Base-by-base conservation (phyloP, 2,797 vertebrate genomes). In the Myoxocephalus aenaeus region DNA sequence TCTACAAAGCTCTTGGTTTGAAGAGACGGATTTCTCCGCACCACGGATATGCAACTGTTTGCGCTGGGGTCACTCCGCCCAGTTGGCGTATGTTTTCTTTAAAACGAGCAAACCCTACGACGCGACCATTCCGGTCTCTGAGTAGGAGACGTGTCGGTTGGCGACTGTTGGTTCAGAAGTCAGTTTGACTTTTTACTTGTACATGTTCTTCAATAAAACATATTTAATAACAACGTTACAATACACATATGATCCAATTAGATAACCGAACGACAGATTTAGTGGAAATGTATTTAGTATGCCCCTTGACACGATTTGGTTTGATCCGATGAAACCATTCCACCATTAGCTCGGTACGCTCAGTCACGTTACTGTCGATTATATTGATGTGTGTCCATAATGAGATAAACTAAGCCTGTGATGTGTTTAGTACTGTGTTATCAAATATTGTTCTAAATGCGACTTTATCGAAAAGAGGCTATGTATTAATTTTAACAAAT, bases 321-420 rank as follows among this genome's bases (percentile, higher is more conserved):
- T 80, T 82, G 42, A 42, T 62, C 92, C 81, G 86, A 50, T 54
- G 17, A 79, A 86, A 90, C 90, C 91, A 94, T 76, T 82, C 2
- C 57, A 27, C 2, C 15, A 15, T 38, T 11, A 25, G 14, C 27
- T 17, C n/a, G 15, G 4, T 15, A 54, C 5, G 3, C 51, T 2
- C n/a, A 11, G 51, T 25, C 12, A 27, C 51, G 13, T 54, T 7
- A 15, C 50, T 14, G 13, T 7, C 7, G 5, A 14, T 54, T 27
- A 14, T 15, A 27, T 14, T 7, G 2, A n/a, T 46, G 10, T 0
- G 38, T 8, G 2, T 14, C 27, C 13, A 7, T 13, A 54, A 27
- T 54, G 13, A 54, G 22, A 27, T 13, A 27, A 15, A 1, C 5
- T 3, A 14, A 54, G 12, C 5, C 22, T 54, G 13, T 1, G 5